Percentiles rank a stretch among this genome's conserved stretches.
phyloP scores from a whole-genome alignment of 1,140 invertebrate genomes.

The Nilaparvata lugens region DNA sequence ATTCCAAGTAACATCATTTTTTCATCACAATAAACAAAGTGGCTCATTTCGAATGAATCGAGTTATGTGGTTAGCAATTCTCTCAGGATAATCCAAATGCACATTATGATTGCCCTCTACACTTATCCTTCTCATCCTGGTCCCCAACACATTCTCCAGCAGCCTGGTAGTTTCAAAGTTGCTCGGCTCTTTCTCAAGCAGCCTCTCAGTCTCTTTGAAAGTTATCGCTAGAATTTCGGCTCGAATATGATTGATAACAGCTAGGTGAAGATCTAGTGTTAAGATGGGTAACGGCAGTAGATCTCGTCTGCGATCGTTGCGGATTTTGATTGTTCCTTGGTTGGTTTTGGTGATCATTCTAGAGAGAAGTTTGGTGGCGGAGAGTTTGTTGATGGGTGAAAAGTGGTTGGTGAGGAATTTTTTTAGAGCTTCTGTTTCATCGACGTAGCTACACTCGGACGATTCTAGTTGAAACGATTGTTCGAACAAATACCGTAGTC shows the following conservation, averaged over 20 bases:
- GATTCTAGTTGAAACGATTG: slow-evolving; percentile 25
- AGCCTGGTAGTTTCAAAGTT: slow-evolving; percentile 28
- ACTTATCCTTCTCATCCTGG: slow-evolving; percentile 30
- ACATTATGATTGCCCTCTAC: slow-evolving; percentile 53
- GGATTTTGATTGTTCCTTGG: background rate
- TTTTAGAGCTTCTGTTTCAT: slow-evolving; percentile 21
- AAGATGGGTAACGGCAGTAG: slow-evolving; percentile 16
- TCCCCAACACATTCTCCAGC: slow-evolving; percentile 20
- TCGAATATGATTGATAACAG: slow-evolving; percentile 21
- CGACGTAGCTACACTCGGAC: slow-evolving; percentile 18
- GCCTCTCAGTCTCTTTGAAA: slow-evolving; percentile 17
- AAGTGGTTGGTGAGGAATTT: background rate
- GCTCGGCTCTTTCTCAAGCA: slow-evolving; percentile 17
- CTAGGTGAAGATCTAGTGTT: slow-evolving; percentile 15
- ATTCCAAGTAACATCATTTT: too few relatives aligned
- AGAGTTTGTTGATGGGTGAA: background rate
- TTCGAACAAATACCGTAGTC: background rate
- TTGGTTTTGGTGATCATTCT: too few relatives aligned
- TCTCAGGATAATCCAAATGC: slow-evolving; percentile 48
- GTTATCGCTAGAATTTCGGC: slow-evolving; percentile 31
- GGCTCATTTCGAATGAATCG: slow-evolving; percentile 32
- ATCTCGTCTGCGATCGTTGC: background rate
- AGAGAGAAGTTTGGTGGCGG: too few relatives aligned
- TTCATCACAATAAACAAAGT: too few relatives aligned
- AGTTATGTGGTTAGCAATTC: slow-evolving; percentile 36